Evolutionary conservation across 2,113 vertebrate genomes (phyloP), one percentile per base, ranked within the genome.

Genomic region (Butastur rufipennis): DNA sequence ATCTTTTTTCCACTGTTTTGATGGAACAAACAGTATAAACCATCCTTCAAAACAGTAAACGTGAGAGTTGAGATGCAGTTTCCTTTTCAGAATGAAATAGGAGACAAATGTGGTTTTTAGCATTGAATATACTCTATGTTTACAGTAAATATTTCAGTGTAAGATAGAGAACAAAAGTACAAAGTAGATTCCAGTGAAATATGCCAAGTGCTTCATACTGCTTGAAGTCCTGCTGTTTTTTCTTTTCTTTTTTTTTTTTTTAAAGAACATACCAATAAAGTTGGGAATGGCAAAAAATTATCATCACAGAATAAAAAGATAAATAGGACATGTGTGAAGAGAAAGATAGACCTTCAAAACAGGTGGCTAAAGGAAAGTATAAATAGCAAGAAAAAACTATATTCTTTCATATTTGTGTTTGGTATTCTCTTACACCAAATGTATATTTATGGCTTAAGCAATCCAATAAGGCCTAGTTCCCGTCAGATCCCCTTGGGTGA

Each of bases 81-180:
- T 91, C 55, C 32, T 82, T 71, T 95, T 94, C 73, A 67, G 70
- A 91, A 73, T 65, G 47, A 95, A 94, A 81, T 25, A 81, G 67
- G 82, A 96, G 79, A 86, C 47, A 84, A 95, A 86, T 56, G 61
- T 48, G n/a, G 2, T 1, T 50, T 93, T 73, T 92, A 43, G 5
- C 61, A 67, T 40, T 56, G 59, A 94, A 70, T 72, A 47, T 58
- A 50, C 23, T 92, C 21, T 86, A 40, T 83, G 59, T 92, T 96
- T 96, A 93, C 56, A 72, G 83, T 86, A 96, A 95, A 91, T 93
- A 87, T 65, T 89, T 81, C 83, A 84, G 48, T 65, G 32, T n/a
- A 81, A 86, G 86, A 90, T 16, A 90, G 63, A 88, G 67, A 93
- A 89, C 42, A 92, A 92, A 94, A 95, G 63, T 72, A 58, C 45